phyloP scores from a whole-genome alignment of 2,888 invertebrate species.

The Hydraecia micacea region DNA sequence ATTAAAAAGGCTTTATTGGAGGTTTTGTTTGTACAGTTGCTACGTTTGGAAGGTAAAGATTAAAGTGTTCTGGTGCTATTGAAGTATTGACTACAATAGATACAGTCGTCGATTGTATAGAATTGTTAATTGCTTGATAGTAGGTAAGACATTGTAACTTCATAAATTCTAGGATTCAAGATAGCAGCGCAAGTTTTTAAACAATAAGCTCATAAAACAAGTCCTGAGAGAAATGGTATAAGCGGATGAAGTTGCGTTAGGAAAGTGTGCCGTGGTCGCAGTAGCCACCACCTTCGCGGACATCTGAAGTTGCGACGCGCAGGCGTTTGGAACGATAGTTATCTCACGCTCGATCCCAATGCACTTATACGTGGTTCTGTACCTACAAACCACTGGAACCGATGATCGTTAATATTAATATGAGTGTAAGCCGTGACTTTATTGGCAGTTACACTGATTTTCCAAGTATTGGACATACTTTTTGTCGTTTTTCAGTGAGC shows the following conservation, averaged over 20 bases:
- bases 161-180: conserved; percentile 41
- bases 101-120: conserved; percentile 12
- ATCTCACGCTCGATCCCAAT: conserved; percentile 77
- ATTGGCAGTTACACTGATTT: conserved; percentile 53
- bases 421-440: conserved; percentile 44
- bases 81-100: conserved; percentile 33
- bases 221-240: conserved; percentile 78
- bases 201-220: conserved; percentile 78
- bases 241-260: conserved; percentile 83
- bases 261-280: conserved; percentile 84
- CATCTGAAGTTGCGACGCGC: conserved; percentile 74
- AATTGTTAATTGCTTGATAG: conserved; percentile 8
- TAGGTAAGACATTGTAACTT: conserved; percentile 6
- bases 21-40: conserved; percentile 64
- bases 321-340: conserved; percentile 73
- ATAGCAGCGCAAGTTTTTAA: conserved; percentile 59
- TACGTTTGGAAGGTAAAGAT: conserved; percentile 28
- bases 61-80: conserved; percentile 25
- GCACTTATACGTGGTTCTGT: conserved; percentile 71
- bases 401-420: conserved; percentile 70
- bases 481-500: conserved; percentile 16
- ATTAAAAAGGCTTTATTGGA: conserved; percentile 67
- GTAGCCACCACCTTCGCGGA: conserved; percentile 73
- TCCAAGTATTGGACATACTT: conserved; percentile 30
- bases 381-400: conserved; percentile 60